phyloP scores from a whole-genome alignment of 2,888 invertebrate genomes.

The Andrena haemorrhoa region DNA sequence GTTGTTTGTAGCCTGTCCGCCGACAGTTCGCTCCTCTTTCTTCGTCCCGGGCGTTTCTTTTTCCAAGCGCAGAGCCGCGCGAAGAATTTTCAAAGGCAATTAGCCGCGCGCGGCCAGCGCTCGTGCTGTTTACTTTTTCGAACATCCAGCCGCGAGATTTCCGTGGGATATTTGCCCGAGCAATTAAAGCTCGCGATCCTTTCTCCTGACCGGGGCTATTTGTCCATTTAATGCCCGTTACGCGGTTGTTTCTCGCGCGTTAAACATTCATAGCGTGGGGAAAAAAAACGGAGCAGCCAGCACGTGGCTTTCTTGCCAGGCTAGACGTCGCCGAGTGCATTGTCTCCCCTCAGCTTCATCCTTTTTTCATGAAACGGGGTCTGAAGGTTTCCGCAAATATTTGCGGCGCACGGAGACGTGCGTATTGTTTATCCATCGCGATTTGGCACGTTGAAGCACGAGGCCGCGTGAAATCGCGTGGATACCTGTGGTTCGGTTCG shows the following conservation, averaged over 20 bases:
- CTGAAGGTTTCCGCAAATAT: no score
- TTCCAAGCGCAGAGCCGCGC: background rate
- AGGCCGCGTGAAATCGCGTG: no score
- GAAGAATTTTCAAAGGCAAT: conserved; percentile 13
- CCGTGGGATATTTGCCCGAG: conserved; percentile 15
- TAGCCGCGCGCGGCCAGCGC: background rate
- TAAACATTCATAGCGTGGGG: background rate
- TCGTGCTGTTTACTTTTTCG: background rate
- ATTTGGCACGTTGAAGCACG: no score
- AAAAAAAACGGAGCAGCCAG: background rate
- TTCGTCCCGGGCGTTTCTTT: no score
- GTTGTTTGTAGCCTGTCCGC: no score
- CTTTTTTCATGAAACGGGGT: background rate
- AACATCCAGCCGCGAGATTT: background rate
- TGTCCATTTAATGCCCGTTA: conserved; percentile 1
- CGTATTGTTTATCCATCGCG: no score
- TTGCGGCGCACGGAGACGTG: no score
- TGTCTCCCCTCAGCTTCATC: background rate
- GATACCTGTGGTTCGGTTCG: no score
- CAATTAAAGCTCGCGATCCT: conserved; percentile 4
- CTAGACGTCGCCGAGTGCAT: background rate
- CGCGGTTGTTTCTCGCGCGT: background rate
- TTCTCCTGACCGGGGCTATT: background rate
- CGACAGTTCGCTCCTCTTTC: no score
- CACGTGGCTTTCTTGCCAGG: background rate